phyloP scores from a whole-genome alignment of 2,888 invertebrate species.

The Ecliptopera silaceata region DNA sequence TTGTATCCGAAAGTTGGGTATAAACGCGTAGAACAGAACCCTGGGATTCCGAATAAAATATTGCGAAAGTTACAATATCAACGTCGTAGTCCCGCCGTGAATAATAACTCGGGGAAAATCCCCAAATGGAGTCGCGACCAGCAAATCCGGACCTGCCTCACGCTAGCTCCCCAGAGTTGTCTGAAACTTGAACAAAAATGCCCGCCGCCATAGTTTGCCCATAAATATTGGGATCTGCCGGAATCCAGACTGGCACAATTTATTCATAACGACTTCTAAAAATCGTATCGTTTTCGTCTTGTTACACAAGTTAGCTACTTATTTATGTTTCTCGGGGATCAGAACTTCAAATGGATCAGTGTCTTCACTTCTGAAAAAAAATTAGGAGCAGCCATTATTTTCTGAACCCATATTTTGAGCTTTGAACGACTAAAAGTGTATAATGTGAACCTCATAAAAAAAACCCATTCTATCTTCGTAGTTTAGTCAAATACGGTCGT shows the following conservation, averaged over 20 bases:
- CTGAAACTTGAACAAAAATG: slow-evolving; percentile 48
- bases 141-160: slow-evolving; percentile 52
- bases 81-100: slow-evolving; percentile 40
- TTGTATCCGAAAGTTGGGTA: slow-evolving; percentile 43
- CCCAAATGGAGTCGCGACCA: slow-evolving; percentile 35
- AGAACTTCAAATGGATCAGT: slow-evolving; percentile 4
- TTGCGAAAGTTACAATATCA: slow-evolving; percentile 51
- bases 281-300: slow-evolving; percentile 43
- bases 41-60: slow-evolving; percentile 46
- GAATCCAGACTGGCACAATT: slow-evolving; percentile 40
- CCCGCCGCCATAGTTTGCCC: slow-evolving; percentile 42
- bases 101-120: slow-evolving; percentile 43
- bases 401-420: not conserved
- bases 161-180: slow-evolving; percentile 32
- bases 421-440: too few species aligned
- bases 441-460: too few species aligned
- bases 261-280: slow-evolving; percentile 46
- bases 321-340: slow-evolving; percentile 27
- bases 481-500: too few species aligned
- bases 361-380: not conserved
- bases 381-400: not conserved
- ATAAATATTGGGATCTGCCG: slow-evolving; percentile 54
- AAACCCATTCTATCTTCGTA: too few species aligned
- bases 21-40: slow-evolving; percentile 41
- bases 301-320: slow-evolving; percentile 34